Evolutionary conservation across 2,113 vertebrate genomes (phyloP), one percentile per base, ranked within the genome.

Genomic region (Panthera uncia): DNA sequence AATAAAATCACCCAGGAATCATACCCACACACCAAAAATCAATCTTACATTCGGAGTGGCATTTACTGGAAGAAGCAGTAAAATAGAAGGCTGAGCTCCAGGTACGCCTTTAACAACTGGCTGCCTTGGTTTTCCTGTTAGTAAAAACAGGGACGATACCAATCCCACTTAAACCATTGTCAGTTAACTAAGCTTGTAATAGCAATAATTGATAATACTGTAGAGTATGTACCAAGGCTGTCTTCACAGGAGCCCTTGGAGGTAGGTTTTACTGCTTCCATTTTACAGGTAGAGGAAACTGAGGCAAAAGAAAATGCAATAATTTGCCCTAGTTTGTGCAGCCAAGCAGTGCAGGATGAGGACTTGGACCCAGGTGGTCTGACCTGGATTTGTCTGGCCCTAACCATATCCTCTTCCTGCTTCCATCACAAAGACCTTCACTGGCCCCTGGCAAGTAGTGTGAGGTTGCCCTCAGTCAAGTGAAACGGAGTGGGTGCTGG

Each of bases 31-130:
- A 57, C 73, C 86, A 13, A 81, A 94, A 88, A 79, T 83, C 88
- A 66, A 74, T 86, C 71, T 84, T 61, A n/a, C 0, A 0, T 85
- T 95, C 78, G 4, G 66, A 95, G 83, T 31, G n/a, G 95, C 83
- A 55, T 92, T 98, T 82, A 85, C 63, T 33, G 38, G 69, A 45
- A 48, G 33, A 55, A 90, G 68, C 76, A 93, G 76, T 80, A 57
- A 68, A 92, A 78, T 7, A 14, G 48, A 76, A 81, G 86, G 41
- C 52, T 55, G 89, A 68, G 57, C 21, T 68, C 19, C 38, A 92
- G 69, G 82, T 16, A 8, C 0, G 5, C 19, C n/a, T 55, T 33
- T 36, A 21, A 19, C 10, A 48, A 52, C 68, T 86, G 79, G 82
- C 45, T 38, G n/a, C 25, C 29, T 83, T 50, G 38, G 14, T 65